These are phyloP conservation scores for Drosophila nigritarsus DNA, from an alignment of 2,888 invertebrate species.

Conservation along the genomic window DNA sequence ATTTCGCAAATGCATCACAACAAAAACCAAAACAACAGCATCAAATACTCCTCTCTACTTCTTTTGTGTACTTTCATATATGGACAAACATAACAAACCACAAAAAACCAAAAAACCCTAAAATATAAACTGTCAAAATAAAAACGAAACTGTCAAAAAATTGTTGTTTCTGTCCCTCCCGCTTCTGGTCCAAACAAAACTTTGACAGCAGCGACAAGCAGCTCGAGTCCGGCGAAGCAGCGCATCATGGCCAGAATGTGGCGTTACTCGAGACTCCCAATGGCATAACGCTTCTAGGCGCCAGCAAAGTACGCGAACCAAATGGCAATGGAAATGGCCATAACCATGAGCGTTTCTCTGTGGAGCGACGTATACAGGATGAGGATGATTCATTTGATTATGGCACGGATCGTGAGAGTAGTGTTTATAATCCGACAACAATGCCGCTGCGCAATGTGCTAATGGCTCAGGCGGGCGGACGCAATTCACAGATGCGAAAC, in stretches of 20 bases:
- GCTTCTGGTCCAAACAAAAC: conserved; percentile 12
- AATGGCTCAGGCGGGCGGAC: conserved; percentile 79
- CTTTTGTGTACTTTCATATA: conserved; percentile 76
- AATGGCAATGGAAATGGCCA: conserved; percentile 47
- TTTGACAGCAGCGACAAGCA: conserved; percentile 63
- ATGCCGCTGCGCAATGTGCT: conserved; percentile 73
- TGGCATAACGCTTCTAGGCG: conserved; percentile 81
- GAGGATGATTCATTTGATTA: conserved; percentile 84
- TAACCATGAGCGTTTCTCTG: conserved; percentile 63
- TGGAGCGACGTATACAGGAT: conserved; percentile 68
- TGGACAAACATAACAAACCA: conserved; percentile 40
- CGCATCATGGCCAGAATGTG: conserved; percentile 82
- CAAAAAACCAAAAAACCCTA: conserved; percentile 6
- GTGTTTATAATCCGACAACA: conserved; percentile 84
- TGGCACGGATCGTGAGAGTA: conserved; percentile 83
- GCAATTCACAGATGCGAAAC: conserved; percentile 57
- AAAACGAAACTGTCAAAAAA: conserved; percentile 52
- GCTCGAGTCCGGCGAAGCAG: conserved; percentile 57
- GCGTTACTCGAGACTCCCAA: conserved; percentile 83
- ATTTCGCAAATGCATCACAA: conserved; percentile 77
- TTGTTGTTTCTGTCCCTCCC: conserved; percentile 24
- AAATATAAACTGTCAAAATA: conserved; percentile 51
- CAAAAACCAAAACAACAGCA: conserved; percentile 21
- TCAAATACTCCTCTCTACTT: conserved; percentile 25
- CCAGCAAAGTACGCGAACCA: conserved; percentile 61